These are phyloP conservation scores for Aphelinus certus DNA, from an alignment of 1,140 invertebrate genomes.

Conservation along the genomic window DNA sequence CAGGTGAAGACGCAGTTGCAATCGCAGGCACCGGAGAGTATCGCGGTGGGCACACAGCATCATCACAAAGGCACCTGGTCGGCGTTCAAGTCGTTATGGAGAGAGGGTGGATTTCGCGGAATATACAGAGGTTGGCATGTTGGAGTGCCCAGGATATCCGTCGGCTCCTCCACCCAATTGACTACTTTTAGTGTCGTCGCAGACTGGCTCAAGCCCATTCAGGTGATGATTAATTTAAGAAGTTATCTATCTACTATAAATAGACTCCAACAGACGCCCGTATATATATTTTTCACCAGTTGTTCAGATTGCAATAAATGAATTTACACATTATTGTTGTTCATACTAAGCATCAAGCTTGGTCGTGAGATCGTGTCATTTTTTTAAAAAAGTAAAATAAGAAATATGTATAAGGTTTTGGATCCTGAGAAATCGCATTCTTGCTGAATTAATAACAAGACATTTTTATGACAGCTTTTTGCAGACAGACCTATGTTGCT, in stretches of 20 bases:
- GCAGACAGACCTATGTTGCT: conserved; percentile 70
- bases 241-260: no score
- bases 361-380: no score
- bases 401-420: no score
- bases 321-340: no score
- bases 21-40: conserved; percentile 77
- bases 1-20: conserved; percentile 91
- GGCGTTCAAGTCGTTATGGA: conserved; percentile 78
- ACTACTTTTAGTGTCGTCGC: conserved; percentile 79
- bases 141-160: conserved; percentile 80
- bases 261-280: no score
- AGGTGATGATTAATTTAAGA: conserved; percentile 48
- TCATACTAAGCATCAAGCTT: no score
- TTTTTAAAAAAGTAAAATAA: no score
- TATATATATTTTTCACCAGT: no score
- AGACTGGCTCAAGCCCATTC: conserved; percentile 69
- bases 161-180: conserved; percentile 87
- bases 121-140: conserved; percentile 81
- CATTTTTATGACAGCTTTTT: conserved; percentile 62
- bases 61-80: conserved; percentile 73
- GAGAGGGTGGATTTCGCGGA: conserved; percentile 75
- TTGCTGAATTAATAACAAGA: no score
- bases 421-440: no score
- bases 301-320: no score
- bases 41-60: conserved; percentile 91